These are phyloP conservation scores for Gambusia affinis DNA, from an alignment of 2,113 vertebrate genomes.

Conservation along the genomic window DNA sequence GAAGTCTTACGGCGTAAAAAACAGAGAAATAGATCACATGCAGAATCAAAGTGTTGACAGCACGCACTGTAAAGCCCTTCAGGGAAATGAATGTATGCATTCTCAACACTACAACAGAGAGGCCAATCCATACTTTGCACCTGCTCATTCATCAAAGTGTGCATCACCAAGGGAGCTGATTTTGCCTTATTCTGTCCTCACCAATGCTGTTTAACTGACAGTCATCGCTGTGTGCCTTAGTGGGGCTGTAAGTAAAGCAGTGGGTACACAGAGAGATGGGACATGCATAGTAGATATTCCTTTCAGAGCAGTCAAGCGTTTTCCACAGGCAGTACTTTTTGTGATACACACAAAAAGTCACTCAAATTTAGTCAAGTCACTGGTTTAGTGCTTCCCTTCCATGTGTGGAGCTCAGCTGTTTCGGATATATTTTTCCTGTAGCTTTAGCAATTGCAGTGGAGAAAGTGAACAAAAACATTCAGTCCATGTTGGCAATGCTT, in stretches of 20 bases:
- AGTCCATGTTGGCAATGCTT: too few species aligned
- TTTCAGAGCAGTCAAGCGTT: slow-evolving; percentile 29
- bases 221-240: slow-evolving; percentile 33
- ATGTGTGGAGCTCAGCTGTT: slow-evolving; percentile 9
- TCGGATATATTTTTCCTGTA: too few species aligned
- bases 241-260: slow-evolving; percentile 45
- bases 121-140: slow-evolving; percentile 60
- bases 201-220: slow-evolving; percentile 53
- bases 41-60: background rate
- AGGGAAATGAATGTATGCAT: slow-evolving; percentile 35
- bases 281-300: slow-evolving; percentile 52
- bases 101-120: slow-evolving; percentile 40
- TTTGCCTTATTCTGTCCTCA: slow-evolving; percentile 33
- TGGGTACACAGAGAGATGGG: slow-evolving; percentile 47
- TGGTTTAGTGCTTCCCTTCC: slow-evolving; percentile 20
- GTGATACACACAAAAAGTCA: slow-evolving; percentile 37
- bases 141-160: slow-evolving; percentile 67
- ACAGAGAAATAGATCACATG: slow-evolving; percentile 4
- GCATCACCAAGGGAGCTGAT: slow-evolving; percentile 53
- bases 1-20: background rate
- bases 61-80: slow-evolving; percentile 8
- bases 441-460: too few species aligned
- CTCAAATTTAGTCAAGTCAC: slow-evolving; percentile 10
- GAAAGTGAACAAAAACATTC: too few species aligned
- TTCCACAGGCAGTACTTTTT: slow-evolving; percentile 40